These are phyloP conservation scores for Pseudococcus jackbeardsleyi DNA, from an alignment of 2,888 invertebrate genomes.

Conservation along the genomic window DNA sequence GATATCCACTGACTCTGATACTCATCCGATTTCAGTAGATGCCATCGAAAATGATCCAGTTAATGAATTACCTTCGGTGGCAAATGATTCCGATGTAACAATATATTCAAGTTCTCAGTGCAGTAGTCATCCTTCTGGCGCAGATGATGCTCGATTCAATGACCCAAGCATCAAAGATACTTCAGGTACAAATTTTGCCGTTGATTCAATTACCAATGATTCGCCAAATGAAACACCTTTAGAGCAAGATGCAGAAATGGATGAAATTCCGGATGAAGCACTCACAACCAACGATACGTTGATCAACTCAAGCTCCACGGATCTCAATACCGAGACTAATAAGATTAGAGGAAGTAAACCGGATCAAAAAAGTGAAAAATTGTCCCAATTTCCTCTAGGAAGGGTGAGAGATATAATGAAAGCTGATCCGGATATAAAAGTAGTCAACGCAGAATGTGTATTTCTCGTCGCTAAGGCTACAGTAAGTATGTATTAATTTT, in stretches of 20 bases:
- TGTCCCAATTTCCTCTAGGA: constrained; percentile 76
- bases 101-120: background rate
- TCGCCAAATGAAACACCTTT: background rate
- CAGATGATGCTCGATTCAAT: background rate
- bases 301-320: background rate
- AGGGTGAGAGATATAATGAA: constrained; percentile 89
- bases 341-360: background rate
- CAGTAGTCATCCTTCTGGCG: background rate
- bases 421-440: constrained; percentile 85
- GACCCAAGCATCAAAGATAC: background rate
- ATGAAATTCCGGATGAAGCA: background rate
- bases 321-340: background rate
- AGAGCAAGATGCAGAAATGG: background rate
- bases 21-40: background rate
- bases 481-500: constrained; percentile 73
- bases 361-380: constrained; percentile 41
- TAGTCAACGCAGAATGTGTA: constrained; percentile 85
- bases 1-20: background rate
- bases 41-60: background rate
- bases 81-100: background rate
- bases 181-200: background rate
- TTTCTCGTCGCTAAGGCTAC: constrained; percentile 88
- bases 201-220: background rate
- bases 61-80: background rate
- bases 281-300: background rate